Conservation (phyloP, 2,113 vertebrate genomes). For the Odocoileus hemionus region DNA sequence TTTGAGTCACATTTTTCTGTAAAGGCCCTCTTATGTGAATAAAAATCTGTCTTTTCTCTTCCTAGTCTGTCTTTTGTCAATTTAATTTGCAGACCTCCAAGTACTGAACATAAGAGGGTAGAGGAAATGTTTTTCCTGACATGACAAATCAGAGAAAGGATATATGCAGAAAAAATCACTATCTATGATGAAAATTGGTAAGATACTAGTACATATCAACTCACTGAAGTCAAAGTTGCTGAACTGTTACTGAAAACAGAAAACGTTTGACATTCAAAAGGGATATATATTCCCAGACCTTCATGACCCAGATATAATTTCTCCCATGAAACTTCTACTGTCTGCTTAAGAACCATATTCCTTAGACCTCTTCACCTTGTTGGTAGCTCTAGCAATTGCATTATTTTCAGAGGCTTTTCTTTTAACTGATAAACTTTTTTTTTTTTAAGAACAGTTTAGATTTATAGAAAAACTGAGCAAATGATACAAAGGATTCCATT, state of each 20-base stretch:
- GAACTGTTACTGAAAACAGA: not conserved
- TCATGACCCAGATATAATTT: not conserved
- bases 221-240: not conserved
- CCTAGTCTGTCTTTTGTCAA: not conserved
- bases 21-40: not conserved
- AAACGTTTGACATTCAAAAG: not conserved
- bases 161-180: not conserved
- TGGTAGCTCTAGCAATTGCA: not conserved
- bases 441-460: not conserved
- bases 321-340: not conserved
- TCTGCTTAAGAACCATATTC: not conserved
- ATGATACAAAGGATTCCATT: not conserved
- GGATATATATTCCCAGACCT: not conserved
- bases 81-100: not conserved
- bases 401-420: not conserved
- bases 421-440: not conserved
- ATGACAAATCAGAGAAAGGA: not conserved
- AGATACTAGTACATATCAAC: not conserved
- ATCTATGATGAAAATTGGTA: not conserved
- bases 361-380: not conserved
- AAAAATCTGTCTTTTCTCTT: constrained; percentile 8
- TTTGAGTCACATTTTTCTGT: constrained; percentile 11
- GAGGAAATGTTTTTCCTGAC: not conserved
- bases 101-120: not conserved
- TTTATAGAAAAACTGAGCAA: not conserved